Base-by-base conservation (phyloP, 2,888 invertebrate species). In the Leptinotarsa tumamoca region DNA sequence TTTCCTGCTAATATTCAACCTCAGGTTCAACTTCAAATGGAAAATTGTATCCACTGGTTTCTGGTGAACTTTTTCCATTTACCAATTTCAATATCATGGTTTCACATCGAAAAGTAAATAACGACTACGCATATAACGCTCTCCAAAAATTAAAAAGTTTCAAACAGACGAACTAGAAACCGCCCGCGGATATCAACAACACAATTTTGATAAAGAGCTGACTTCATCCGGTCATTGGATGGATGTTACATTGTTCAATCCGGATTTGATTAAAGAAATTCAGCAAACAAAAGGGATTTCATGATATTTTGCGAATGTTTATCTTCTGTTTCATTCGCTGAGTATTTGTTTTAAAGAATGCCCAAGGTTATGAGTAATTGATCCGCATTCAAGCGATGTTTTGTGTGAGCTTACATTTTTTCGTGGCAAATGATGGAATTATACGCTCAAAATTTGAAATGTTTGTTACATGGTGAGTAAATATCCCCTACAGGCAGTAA, bases 211-310 rank as follows among this genome's bases (percentile, higher is more conserved):
- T 78, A 75, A 80, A 80, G 78, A 75, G 72, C 71, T 76, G 75
- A 80, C 74, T 80, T 80, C 74, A 79, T 79, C 79, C 78, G 75
- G 78, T 75, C 78, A 79, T 72, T 75, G 73, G 73, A 75, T 77
- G 76, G 74, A 75, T 72, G 78, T 74, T 78, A 79, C 76, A 80
- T 80, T 80, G 79, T 80, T 75, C 78, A 72, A 21, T 72, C 58
- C 75, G 72, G 77, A 78, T 80, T 79, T 80, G 76, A 79, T 79
- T 79, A 79, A 79, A 76, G 76, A 79, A 79, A 74, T 78, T 72
- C 18, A 68, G 66, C 72, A 72, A 77, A 79, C 73, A 67, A 79
- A 76, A 67, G 75, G 74, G 76, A 68, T 76, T 77, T 74, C 72
- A 78, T 78, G 70, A 78, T 73, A 70, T 78, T 73, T 72, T 63